Evolutionary conservation across 2,888 invertebrate genomes (phyloP).

Genomic region (Tupiocoris notatus): DNA sequence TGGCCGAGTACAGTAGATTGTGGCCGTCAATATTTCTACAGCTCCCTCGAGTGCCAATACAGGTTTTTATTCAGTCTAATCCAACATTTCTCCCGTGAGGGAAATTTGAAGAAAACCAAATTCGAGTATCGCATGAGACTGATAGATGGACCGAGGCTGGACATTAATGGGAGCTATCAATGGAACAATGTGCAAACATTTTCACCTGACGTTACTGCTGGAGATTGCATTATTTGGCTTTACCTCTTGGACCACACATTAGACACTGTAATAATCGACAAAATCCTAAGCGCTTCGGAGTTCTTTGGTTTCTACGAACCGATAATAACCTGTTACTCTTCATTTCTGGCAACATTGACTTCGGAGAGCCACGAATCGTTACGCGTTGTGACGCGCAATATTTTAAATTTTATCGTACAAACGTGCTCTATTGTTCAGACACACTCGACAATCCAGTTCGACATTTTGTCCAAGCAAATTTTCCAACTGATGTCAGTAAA

Average conservation of each 20-base stretch:
- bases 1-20: neutral
- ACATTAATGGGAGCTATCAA: no score
- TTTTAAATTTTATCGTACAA: neutral
- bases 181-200: neutral
- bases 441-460: neutral
- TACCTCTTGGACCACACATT: neutral
- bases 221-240: neutral
- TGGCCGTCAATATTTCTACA: neutral
- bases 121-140: neutral
- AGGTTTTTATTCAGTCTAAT: neutral
- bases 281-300: neutral
- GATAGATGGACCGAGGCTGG: neutral
- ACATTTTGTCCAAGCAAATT: neutral
- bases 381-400: neutral
- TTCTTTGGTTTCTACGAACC: neutral
- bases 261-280: neutral
- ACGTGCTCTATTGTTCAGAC: neutral
- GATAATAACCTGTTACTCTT: neutral
- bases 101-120: neutral
- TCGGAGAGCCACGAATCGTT: neutral
- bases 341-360: neutral
- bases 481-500: neutral
- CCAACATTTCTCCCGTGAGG: neutral
- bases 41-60: conserved; percentile 1
- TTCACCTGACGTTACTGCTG: neutral